phyloP scores from a whole-genome alignment of 2,113 vertebrate species.

The Oryzias celebensis region DNA sequence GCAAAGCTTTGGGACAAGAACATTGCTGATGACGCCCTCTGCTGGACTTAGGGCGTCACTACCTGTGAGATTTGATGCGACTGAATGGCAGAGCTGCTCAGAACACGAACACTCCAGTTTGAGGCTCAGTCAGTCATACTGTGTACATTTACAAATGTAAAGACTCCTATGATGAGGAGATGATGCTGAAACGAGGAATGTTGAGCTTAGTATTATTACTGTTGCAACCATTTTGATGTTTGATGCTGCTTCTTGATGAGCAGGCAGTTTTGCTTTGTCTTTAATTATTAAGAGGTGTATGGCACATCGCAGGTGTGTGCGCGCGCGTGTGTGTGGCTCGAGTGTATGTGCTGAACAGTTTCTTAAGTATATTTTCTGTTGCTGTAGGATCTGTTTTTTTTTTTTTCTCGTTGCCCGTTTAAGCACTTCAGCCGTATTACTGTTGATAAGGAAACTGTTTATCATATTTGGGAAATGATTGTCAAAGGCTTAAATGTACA shows the following conservation, averaged over 20 bases:
- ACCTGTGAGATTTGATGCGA: conserved; percentile 13
- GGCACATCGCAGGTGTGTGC: conserved; percentile 22
- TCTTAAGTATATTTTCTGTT: conserved; percentile 40
- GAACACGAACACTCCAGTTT: conserved; percentile 52
- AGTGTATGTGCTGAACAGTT: conserved; percentile 27
- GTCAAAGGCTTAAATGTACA: conserved; percentile 68
- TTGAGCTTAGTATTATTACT: conserved; percentile 68
- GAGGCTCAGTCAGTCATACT: conserved; percentile 2
- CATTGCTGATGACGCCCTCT: conserved; percentile 52
- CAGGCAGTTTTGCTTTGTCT: conserved; percentile 59
- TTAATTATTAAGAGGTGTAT: conserved; percentile 51
- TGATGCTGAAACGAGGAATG: conserved; percentile 62
- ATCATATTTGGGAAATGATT: conserved; percentile 61
- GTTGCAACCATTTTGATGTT: conserved; percentile 59
- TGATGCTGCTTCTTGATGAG: conserved; percentile 63
- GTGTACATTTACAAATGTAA: conserved; percentile 46
- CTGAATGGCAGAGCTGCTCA: conserved; percentile 15
- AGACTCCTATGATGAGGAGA: conserved; percentile 45
- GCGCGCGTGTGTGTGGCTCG: neutral
- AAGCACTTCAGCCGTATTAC: conserved; percentile 72
- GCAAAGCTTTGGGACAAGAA: neutral
- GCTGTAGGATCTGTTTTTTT: conserved; percentile 39
- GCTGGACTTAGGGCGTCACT: conserved; percentile 63
- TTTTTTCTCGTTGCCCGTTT: conserved; percentile 45
- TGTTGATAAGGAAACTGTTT: conserved; percentile 59